These are phyloP conservation scores for Neolamprologus hecqui DNA, from an alignment of 2,113 vertebrate species.

Conservation along the genomic window DNA sequence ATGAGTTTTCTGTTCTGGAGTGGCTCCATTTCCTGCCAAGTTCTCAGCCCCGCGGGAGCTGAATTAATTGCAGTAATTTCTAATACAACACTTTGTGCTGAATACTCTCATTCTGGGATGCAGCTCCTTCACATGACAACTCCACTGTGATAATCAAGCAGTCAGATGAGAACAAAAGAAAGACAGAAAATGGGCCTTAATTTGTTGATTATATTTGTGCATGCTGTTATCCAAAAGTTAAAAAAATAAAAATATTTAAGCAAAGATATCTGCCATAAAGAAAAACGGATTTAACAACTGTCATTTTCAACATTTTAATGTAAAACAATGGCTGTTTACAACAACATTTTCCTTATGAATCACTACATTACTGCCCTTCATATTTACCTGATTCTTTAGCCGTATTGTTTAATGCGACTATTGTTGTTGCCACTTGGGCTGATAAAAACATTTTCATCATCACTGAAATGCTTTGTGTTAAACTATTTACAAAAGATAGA, in stretches of 20 bases:
- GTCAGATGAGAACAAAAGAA: neutral
- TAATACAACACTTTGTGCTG: conserved; percentile 12
- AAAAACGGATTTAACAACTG: neutral
- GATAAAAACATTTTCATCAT: neutral
- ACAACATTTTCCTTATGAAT: neutral
- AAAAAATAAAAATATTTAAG: neutral
- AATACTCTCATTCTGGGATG: neutral
- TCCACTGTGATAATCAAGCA: conserved; percentile 6
- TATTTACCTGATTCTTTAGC: neutral
- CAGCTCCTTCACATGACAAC: conserved; percentile 1
- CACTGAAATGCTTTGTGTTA: neutral
- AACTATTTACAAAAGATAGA: neutral
- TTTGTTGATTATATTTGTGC: neutral
- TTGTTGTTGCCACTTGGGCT: neutral
- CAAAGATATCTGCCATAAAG: neutral
- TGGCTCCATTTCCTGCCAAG: conserved; percentile 19
- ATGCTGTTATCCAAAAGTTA: neutral
- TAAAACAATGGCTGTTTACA: neutral
- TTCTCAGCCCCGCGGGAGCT: conserved; percentile 15
- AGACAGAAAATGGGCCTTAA: neutral
- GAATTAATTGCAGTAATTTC: conserved; percentile 40
- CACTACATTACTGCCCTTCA: neutral
- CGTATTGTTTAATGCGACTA: neutral
- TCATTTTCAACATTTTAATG: neutral
- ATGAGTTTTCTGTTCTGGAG: conserved; percentile 15